These are phyloP conservation scores for Chrosomus eos DNA, from an alignment of 2,797 vertebrate genomes.

Conservation along the genomic window DNA sequence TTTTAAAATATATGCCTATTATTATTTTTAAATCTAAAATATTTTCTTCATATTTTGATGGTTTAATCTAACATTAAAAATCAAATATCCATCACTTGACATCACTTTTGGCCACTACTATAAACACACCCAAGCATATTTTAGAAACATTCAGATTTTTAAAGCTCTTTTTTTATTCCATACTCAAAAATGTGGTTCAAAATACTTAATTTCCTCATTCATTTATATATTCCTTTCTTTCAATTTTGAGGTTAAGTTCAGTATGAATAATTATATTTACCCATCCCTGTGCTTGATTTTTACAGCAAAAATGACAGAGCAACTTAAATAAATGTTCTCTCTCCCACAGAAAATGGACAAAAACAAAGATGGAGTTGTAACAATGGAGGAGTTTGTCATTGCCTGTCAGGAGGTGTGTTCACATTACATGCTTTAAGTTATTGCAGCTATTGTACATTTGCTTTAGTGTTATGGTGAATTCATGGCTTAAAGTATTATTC, in stretches of 20 bases:
- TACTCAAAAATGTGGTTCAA: not conserved
- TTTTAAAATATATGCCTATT: too few relatives aligned
- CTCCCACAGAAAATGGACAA: constrained; percentile 95
- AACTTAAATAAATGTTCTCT: constrained; percentile 25
- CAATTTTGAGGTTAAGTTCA: not conserved
- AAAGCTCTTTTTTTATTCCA: too few relatives aligned
- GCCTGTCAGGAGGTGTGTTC: constrained; percentile 93
- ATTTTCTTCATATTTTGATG: too few relatives aligned
- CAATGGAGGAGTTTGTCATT: constrained; percentile 93
- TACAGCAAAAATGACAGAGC: not conserved
- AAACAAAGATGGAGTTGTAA: constrained; percentile 98
- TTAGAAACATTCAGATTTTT: not conserved
- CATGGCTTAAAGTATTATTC: too few relatives aligned
- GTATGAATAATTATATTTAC: not conserved
- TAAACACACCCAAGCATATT: not conserved
- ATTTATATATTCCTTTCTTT: not conserved
- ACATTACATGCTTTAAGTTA: not conserved
- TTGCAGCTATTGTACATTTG: not conserved
- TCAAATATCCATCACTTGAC: too few relatives aligned
- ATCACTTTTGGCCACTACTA: too few relatives aligned
- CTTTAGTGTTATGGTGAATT: not conserved
- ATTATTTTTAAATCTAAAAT: too few relatives aligned
- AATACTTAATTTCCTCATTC: not conserved
- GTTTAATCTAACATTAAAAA: too few relatives aligned
- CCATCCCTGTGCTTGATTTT: not conserved